Evolutionary conservation across 2,113 vertebrate genomes (phyloP).

Genomic region (Phasianus colchicus): DNA sequence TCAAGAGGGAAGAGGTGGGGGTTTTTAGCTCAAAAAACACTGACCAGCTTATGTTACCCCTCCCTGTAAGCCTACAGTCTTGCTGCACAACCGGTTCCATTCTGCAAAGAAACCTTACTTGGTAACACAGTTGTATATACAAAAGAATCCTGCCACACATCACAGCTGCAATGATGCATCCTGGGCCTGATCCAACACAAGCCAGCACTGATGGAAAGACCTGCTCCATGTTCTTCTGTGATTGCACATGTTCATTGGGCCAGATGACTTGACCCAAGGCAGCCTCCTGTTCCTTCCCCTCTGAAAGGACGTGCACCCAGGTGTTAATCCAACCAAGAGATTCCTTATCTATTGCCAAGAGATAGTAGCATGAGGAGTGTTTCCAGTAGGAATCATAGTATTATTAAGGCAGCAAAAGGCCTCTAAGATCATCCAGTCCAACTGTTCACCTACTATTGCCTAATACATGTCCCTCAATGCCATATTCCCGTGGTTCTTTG

Average conservation of each 20-base stretch:
- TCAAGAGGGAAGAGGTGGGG: not conserved
- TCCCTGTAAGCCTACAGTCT: not conserved
- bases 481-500: no score
- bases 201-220: not conserved
- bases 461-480: no score
- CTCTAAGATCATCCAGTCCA: no score
- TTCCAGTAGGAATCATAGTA: not conserved
- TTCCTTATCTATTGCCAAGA: not conserved
- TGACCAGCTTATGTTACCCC: not conserved
- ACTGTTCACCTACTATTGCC: no score
- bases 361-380: not conserved
- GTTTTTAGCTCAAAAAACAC: not conserved
- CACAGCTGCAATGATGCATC: accelerated
- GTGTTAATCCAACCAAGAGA: not conserved
- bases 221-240: not conserved
- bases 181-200: not conserved
- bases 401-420: no score
- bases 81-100: not conserved
- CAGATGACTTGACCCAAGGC: not conserved
- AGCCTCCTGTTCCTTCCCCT: not conserved
- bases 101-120: not conserved
- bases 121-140: not conserved
- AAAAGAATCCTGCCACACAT: not conserved
- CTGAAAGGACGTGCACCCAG: not conserved
- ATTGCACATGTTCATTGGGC: accelerated